Evolutionary conservation across 1,140 invertebrate species (phyloP), one percentile per base, ranked within the genome.

Genomic region (Drosophila subpulchrella): DNA sequence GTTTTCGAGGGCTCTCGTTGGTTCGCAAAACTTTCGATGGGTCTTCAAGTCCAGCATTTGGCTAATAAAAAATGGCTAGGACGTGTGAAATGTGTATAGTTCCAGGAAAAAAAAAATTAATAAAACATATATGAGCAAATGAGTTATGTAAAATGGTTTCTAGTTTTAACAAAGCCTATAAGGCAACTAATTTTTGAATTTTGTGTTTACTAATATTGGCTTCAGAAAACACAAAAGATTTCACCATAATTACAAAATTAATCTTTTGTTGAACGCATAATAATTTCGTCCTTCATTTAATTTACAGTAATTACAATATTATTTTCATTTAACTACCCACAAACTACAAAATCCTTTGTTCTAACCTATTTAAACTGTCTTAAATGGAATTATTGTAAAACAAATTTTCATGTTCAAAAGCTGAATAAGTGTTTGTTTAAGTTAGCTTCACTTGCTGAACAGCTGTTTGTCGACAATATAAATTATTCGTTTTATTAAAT

Each of bases 11-110:
- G 34, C 24, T 12, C 53, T 57, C 46, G 36, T 30, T 72, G 39
- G 61, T 20, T 55, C 24, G 39, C 24, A 34, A 76, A 76, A 76
- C 54, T 76, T 76, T 76, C 73, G 32, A 67, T 67, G 47, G 62
- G 48, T 47, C 61, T 42, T 75, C 41, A 39, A 39, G 51, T 13
- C 30, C 38, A 47, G 50, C 50, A 47, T 48, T 71, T 57, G 67
- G 63, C 66, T 55, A 70, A 70, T 68, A 68, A 30, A 20, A 46
- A 11, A 0, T 6, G 60, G n/a, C 20, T 36, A 30, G 13, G n/a
- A 42, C 41, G 57, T 67, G 36, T 30, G 30, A 17, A n/a, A 3
- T 1, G 12, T n/a, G 3, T 15, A n/a, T 13, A 17, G 8, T 17
- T 10, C 13, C 10, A 13, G 12, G 38, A 10, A 46, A 46, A 10